These are phyloP conservation scores for Silurus glanis DNA, from an alignment of 2,113 vertebrate genomes.

Conservation along the genomic window DNA sequence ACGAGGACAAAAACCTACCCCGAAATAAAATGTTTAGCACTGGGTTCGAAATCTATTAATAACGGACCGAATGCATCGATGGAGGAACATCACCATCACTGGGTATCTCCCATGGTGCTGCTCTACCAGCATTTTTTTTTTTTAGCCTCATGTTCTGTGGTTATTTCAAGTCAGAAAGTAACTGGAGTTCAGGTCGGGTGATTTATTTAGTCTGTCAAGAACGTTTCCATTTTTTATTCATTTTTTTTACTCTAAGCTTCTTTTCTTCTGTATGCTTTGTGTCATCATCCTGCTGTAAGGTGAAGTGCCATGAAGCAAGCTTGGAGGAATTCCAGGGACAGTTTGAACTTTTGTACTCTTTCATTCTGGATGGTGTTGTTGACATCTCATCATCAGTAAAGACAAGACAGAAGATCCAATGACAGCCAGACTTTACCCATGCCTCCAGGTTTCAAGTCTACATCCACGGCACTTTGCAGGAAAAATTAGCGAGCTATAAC, in stretches of 20 bases:
- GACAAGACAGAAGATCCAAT: not conserved
- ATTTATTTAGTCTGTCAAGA: not conserved
- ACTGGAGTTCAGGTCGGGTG: not conserved
- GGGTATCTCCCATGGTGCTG: not conserved
- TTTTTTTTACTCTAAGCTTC: constrained; percentile 6
- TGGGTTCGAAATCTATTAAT: constrained; percentile 7
- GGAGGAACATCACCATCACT: not conserved
- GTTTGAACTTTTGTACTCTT: constrained; percentile 7
- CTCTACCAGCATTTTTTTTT: not conserved
- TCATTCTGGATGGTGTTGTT: not conserved
- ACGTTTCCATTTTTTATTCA: not conserved
- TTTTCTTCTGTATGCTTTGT: not conserved
- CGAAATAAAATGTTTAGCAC: constrained; percentile 6
- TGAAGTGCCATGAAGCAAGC: not conserved
- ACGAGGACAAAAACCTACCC: not conserved
- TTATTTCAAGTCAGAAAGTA: constrained; percentile 7
- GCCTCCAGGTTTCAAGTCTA: not conserved
- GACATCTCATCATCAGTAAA: constrained; percentile 1
- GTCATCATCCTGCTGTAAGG: not conserved
- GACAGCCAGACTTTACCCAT: not conserved
- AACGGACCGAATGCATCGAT: not conserved
- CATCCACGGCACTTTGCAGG: not conserved
- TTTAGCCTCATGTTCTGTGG: not conserved
- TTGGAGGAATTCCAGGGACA: not conserved
- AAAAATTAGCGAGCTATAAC: not conserved